Base-by-base conservation (phyloP, 2,797 vertebrate species). In the Pitangus sulphuratus region DNA sequence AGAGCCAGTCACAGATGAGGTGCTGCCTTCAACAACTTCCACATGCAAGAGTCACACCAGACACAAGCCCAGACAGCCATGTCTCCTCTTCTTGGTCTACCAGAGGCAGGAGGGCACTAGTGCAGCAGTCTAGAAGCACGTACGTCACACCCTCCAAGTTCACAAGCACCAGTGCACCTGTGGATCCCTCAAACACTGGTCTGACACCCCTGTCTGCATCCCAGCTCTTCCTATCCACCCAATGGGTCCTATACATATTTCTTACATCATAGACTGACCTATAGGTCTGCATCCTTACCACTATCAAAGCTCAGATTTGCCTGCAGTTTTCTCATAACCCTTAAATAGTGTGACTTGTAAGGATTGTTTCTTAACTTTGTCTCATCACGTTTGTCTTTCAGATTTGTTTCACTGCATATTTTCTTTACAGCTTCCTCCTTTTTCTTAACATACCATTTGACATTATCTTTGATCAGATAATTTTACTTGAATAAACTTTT, bases 1-100 rank as follows among this genome's bases (percentile, higher is more conserved):
- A 48, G 5, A 8, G 3, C 9, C 40, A 30, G 14, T 12, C 2
- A 2, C 15, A 56, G 25, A 24, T 3, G 30, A 45, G 15, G 8
- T 7, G 2, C 5, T 44, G 25, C 33, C 22, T 82, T 81, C 53
- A 50, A 35, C 17, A 64, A 2, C 9, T 35, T 13, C 4, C n/a
- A 39, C 6, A 3, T 28, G 16, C 3, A 45, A 51, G 19, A 28
- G 18, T 77, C 14, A 15, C 13, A 42, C 12, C 8, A 35, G 16
- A 18, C 6, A 21, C 15, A 50, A n/a, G 8, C 5, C 15, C 12
- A 50, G 30, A 35, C 15, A 84, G 10, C 1, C 25, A 70, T 0
- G 1, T 51, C 8, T 2, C 6, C 17, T 31, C 13, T 25, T 22
- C 22, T 9, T 33, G 33, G 28, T 1, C 24, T 64, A 7, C 1